phyloP scores from a whole-genome alignment of 2,888 invertebrate species.

The Drosophila colorata region DNA sequence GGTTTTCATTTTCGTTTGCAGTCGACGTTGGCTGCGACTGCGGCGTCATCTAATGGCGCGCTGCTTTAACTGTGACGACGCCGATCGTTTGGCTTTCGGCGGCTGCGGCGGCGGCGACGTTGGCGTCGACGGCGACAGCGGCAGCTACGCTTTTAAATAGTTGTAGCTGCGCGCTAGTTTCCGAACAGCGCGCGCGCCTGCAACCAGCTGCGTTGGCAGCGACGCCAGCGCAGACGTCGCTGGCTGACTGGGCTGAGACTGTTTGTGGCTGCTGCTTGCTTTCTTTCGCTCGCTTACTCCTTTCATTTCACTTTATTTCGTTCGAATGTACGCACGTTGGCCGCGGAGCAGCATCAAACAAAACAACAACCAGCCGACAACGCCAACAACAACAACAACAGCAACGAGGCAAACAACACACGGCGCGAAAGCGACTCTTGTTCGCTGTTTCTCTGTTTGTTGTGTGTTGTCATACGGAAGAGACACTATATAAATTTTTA shows the following conservation, averaged over 20 bases:
- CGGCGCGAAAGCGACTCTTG: slow-evolving; percentile 63
- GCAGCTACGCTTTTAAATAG: slow-evolving; percentile 43
- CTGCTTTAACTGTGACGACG: slow-evolving; percentile 33
- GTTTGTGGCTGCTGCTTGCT: slow-evolving; percentile 84
- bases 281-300: slow-evolving; percentile 85
- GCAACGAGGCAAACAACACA: slow-evolving; percentile 38
- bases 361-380: slow-evolving; percentile 48
- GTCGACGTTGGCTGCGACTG: slow-evolving; percentile 43
- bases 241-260: slow-evolving; percentile 59
- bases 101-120: slow-evolving; percentile 18
- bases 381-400: slow-evolving; percentile 33
- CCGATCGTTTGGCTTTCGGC: slow-evolving; percentile 56
- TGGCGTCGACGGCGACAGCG: slow-evolving; percentile 28
- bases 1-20: slow-evolving; percentile 80
- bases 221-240: slow-evolving; percentile 54
- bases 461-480: slow-evolving; percentile 62
- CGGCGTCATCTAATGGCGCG: slow-evolving; percentile 32
- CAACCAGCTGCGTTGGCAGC: slow-evolving; percentile 43
- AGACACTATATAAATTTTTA: slow-evolving; percentile 31
- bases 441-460: slow-evolving; percentile 55
- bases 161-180: slow-evolving; percentile 54
- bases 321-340: slow-evolving; percentile 85
- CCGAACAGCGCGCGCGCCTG: slow-evolving; percentile 47
- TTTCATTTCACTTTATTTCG: slow-evolving; percentile 86
- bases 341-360: slow-evolving; percentile 81